Conservation (phyloP, 2,888 invertebrate species). For the Lampropteryx suffumata region DNA sequence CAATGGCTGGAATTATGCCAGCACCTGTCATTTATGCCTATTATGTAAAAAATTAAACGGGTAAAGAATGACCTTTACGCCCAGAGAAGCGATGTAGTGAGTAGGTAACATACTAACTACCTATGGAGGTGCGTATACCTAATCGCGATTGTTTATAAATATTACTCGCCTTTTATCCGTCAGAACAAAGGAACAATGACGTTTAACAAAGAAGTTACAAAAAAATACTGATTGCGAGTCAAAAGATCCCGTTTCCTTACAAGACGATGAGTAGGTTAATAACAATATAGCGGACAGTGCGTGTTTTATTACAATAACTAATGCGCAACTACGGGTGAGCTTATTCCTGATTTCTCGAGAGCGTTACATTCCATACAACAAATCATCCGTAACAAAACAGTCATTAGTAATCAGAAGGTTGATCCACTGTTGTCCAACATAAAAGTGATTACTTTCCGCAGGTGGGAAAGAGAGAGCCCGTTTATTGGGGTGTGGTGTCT, state of each 20-base stretch:
- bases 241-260: constrained; percentile 66
- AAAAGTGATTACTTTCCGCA: constrained; percentile 32
- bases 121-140: background rate
- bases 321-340: constrained; percentile 52
- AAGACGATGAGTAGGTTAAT: constrained; percentile 59
- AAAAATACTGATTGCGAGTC: constrained; percentile 53
- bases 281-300: constrained; percentile 64
- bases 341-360: constrained; percentile 44
- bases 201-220: constrained; percentile 72
- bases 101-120: no score
- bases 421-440: constrained; percentile 42
- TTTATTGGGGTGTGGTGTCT: constrained; percentile 74
- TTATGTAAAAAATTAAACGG: constrained; percentile 34
- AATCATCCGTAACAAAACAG: constrained; percentile 37
- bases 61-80: constrained; percentile 35
- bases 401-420: constrained; percentile 48
- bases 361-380: background rate
- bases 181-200: constrained; percentile 72
- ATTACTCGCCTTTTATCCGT: constrained; percentile 56
- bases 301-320: constrained; percentile 54
- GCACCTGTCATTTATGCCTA: constrained; percentile 39
- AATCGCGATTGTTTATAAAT: constrained; percentile 70
- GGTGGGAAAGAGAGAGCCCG: constrained; percentile 58
- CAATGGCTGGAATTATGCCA: constrained; percentile 42
- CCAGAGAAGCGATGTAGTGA: constrained; percentile 38